These are phyloP conservation scores for Perizoma affinitatum DNA, from an alignment of 2,888 invertebrate species.

Conservation along the genomic window DNA sequence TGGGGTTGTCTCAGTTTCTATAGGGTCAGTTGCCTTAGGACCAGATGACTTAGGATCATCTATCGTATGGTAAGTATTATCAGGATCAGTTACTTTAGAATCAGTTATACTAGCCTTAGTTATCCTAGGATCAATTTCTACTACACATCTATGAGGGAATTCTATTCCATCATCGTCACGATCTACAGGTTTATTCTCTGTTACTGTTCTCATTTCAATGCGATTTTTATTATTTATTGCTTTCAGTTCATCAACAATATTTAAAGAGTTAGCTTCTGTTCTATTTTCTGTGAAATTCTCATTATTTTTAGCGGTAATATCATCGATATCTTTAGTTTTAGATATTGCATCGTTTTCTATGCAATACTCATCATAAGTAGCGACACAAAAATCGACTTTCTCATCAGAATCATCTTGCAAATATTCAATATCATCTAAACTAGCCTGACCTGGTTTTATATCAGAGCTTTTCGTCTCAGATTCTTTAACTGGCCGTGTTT, in stretches of 20 bases:
- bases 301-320: slow-evolving; percentile 5
- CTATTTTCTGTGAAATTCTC: slow-evolving; percentile 23
- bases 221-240: slow-evolving; percentile 3
- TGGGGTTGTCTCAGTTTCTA: not conserved
- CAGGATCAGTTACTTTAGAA: not conserved
- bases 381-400: slow-evolving; percentile 14
- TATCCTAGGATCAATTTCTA: slow-evolving; percentile 1
- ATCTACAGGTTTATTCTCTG: not conserved
- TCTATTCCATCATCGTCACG: not conserved
- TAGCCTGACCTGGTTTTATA: slow-evolving; percentile 66
- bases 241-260: slow-evolving; percentile 1
- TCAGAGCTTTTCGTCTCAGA: slow-evolving; percentile 41
- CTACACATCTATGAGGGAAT: not conserved
- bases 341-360: slow-evolving; percentile 17
- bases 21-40: not conserved
- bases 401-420: slow-evolving; percentile 63
- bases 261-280: not conserved
- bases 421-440: slow-evolving; percentile 76
- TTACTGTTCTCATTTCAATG: slow-evolving; percentile 13
- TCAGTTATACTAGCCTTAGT: not conserved
- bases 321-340: slow-evolving; percentile 23
- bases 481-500: slow-evolving; percentile 31
- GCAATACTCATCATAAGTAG: not conserved
- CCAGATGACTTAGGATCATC: not conserved
- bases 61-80: not conserved